A percentile compares a stretch with the other conserved stretches of the same genome.
These are phyloP conservation scores for Upupa epops DNA, from an alignment of 2,113 vertebrate genomes.

Conservation along the genomic window DNA sequence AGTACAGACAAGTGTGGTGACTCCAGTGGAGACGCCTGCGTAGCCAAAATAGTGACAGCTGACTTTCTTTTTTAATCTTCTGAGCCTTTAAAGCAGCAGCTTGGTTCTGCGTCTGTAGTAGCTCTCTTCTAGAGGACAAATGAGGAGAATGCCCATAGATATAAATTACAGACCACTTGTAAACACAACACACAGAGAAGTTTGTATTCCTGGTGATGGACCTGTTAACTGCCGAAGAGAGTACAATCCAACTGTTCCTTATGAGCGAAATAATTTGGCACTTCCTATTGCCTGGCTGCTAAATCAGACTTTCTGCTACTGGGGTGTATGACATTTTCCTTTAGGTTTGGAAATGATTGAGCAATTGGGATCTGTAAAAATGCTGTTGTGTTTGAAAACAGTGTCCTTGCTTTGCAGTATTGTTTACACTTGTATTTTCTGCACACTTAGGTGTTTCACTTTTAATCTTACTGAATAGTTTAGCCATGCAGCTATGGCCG, in stretches of 20 bases:
- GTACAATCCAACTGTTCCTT: neutral
- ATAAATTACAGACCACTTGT: neutral
- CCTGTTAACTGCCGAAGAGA: neutral
- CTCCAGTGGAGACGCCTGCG: neutral
- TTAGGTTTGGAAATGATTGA: neutral
- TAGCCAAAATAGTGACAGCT: neutral
- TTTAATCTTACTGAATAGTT: neutral
- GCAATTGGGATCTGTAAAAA: neutral
- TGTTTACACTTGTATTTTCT: neutral
- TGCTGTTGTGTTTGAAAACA: neutral
- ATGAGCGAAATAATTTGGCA: neutral
- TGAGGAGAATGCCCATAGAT: neutral
- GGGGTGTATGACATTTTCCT: neutral
- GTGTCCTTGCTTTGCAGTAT: neutral
- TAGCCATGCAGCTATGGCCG: neutral
- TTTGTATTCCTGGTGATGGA: neutral
- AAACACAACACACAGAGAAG: neutral
- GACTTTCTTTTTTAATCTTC: neutral
- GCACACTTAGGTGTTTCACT: neutral
- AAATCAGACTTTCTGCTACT: neutral
- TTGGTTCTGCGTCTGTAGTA: neutral
- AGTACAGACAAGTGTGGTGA: conserved; percentile 19
- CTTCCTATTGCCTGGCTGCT: neutral
- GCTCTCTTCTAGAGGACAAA: neutral
- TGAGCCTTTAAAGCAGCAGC: neutral